Percentiles rank a stretch among this genome's conserved stretches.
phyloP scores from a whole-genome alignment of 2,888 invertebrate species.

The Phlogophora meticulosa region DNA sequence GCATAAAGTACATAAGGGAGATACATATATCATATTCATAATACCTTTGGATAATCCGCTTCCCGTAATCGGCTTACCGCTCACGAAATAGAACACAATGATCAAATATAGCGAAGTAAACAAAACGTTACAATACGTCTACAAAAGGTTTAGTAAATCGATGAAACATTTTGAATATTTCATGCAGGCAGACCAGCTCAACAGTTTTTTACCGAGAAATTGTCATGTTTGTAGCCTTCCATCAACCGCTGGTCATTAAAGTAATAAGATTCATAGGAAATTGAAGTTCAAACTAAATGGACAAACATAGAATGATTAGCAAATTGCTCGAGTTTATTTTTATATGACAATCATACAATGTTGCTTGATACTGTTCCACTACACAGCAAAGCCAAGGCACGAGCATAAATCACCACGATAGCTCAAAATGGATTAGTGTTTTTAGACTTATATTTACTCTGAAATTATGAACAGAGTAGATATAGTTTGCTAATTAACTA shows the following conservation, averaged over 20 bases:
- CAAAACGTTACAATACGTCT: slow-evolving; percentile 24
- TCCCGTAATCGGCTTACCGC: slow-evolving; percentile 50
- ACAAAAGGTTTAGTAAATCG: slow-evolving; percentile 41
- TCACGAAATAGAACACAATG: slow-evolving; percentile 44
- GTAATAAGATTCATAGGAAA: slow-evolving; percentile 38
- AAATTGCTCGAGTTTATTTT: slow-evolving; percentile 10
- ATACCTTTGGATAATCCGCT: slow-evolving; percentile 27
- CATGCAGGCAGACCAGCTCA: slow-evolving; percentile 25
- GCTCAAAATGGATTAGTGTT: too few relatives aligned
- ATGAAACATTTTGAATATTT: slow-evolving; percentile 42
- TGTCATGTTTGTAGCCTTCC: background rate
- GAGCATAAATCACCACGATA: too few relatives aligned
- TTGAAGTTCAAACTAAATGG: slow-evolving; percentile 28
- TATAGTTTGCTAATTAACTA: too few relatives aligned
- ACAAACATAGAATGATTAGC: slow-evolving; percentile 21
- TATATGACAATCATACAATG: background rate
- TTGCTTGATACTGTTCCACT: too few relatives aligned
- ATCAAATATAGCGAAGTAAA: slow-evolving; percentile 36
- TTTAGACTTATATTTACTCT: too few relatives aligned
- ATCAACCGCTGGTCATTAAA: slow-evolving; percentile 27
- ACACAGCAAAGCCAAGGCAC: too few relatives aligned
- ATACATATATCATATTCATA: slow-evolving; percentile 38
- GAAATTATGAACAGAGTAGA: too few relatives aligned
- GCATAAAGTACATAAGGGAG: slow-evolving; percentile 9
- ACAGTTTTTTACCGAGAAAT: slow-evolving; percentile 50